phyloP scores from a whole-genome alignment of 2,797 vertebrate genomes.

The Gymnodraco acuticeps region DNA sequence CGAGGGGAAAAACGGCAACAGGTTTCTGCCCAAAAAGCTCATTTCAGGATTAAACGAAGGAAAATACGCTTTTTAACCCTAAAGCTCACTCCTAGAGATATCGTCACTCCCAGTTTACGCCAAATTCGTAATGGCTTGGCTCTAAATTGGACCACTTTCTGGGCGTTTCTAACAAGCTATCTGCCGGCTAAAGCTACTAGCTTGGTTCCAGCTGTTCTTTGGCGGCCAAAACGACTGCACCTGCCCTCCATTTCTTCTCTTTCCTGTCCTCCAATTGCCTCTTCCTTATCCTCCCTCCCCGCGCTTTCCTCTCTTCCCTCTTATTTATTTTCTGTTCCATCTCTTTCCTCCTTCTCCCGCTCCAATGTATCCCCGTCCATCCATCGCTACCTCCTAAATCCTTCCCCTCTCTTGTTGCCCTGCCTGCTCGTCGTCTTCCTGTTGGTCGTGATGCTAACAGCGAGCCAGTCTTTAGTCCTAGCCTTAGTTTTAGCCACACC shows the following conservation, averaged over 20 bases:
- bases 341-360: conserved; percentile 72
- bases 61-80: conserved; percentile 43
- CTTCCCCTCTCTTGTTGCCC: conserved; percentile 91
- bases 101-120: conserved; percentile 9
- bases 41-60: conserved; percentile 77
- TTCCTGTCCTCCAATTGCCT: conserved; percentile 19
- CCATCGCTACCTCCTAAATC: conserved; percentile 86
- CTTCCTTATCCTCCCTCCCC: conserved; percentile 32
- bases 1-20: conserved; percentile 83
- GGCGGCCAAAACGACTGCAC: conserved; percentile 12
- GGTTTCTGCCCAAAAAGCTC: conserved; percentile 71
- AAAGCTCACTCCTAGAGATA: conserved; percentile 17
- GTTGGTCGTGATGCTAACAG: conserved; percentile 89
- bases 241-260: conserved; percentile 36
- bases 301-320: conserved; percentile 54
- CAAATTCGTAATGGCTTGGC: conserved; percentile 19
- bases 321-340: conserved; percentile 61
- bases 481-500: conserved; percentile 92
- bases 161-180: conserved; percentile 28
- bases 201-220: conserved; percentile 28
- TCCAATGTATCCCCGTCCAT: conserved; percentile 79
- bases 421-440: conserved; percentile 91
- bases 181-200: conserved; percentile 37
- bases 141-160: conserved; percentile 23
- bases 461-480: conserved; percentile 91